Evolutionary conservation across 2,113 vertebrate species (phyloP), one percentile per base, ranked within the genome.

Genomic region (Chiloscyllium plagiosum): DNA sequence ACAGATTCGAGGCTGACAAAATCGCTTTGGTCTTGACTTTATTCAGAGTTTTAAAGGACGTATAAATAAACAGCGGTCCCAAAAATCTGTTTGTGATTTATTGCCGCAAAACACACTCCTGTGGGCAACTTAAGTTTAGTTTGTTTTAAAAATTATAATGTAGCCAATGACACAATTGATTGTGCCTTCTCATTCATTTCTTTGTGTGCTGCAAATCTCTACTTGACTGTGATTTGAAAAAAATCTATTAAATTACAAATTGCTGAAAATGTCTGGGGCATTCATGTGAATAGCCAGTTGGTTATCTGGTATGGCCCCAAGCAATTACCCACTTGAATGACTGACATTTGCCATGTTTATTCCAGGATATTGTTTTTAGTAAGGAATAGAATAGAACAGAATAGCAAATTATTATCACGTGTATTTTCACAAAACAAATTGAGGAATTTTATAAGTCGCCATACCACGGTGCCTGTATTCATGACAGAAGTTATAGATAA

Each of bases 11-110:
- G 7, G 15, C n/a, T 93, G 89, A 93, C 33, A 68, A 0, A 93
- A 68, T 93, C 37, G 66, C 61, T 37, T 37, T 93, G 89, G 89
- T 37, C 17, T 93, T 65, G n/a, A 93, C 37, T 66, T 37, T 12
- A 13, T 66, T 93, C n/a, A 37, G 15, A 66, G 87, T 10, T n/a
- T 65, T 65, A 42, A 42, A 42, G n/a, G 15, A 92, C 19, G 20
- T n/a, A 66, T 37, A 90, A 61, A 50, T 50, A 87, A n/a, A 10
- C 52, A n/a, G 52, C 1, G 24, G 26, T 90, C 37, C 89, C 61
- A 93, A 93, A 66, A 93, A 66, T 66, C 89, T 93, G 56, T 66
- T 93, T 93, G 61, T 93, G 33, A 93, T 93, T 93, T 68, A 42
- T 93, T 93, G 89, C 61, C 19, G 3, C 89, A 66, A 17, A 93